These are phyloP conservation scores for Serripes groenlandicus DNA, from an alignment of 2,888 invertebrate species.

Conservation along the genomic window DNA sequence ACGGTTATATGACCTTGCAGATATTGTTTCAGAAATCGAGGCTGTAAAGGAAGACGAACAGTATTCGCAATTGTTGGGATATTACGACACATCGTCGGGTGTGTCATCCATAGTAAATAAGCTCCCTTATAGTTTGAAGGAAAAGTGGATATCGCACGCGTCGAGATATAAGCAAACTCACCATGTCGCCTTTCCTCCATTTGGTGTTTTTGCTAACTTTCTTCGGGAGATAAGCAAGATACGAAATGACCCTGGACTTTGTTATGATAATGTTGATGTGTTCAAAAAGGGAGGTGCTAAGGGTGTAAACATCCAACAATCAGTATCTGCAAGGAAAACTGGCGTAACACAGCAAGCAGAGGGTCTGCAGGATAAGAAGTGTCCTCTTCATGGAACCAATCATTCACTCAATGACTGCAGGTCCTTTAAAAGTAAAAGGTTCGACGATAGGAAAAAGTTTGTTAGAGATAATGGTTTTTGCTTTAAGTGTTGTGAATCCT, in stretches of 20 bases:
- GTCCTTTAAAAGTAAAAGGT: slow-evolving; percentile 19
- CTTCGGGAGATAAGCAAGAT: slow-evolving; percentile 6
- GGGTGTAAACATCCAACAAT: neutral
- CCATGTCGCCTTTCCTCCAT: slow-evolving; percentile 41
- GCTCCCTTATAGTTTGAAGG: neutral
- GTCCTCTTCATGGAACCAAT: slow-evolving; percentile 36
- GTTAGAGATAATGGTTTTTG: slow-evolving; percentile 28
- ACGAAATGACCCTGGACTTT: slow-evolving; percentile 42
- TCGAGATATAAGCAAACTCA: slow-evolving; percentile 25
- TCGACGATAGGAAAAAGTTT: slow-evolving; percentile 24
- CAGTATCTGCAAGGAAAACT: slow-evolving; percentile 23
- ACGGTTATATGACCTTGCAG: slow-evolving; percentile 18
- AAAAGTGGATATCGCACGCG: slow-evolving; percentile 14
- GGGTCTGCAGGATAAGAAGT: neutral
- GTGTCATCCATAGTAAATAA: slow-evolving; percentile 1
- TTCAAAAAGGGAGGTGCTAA: neutral
- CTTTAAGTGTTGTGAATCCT: slow-evolving; percentile 23
- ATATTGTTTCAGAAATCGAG: slow-evolving; percentile 26
- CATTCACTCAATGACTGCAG: slow-evolving; percentile 34
- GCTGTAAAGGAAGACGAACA: neutral
- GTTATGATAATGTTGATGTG: slow-evolving; percentile 6
- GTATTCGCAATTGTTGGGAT: neutral
- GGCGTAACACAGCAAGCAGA: neutral
- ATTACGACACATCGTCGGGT: slow-evolving; percentile 24
- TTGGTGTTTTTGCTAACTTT: slow-evolving; percentile 37